A percentile compares a stretch with the other conserved stretches of the same genome.
phyloP scores from a whole-genome alignment of 2,888 invertebrate genomes.

The Melinaea marsaeus region DNA sequence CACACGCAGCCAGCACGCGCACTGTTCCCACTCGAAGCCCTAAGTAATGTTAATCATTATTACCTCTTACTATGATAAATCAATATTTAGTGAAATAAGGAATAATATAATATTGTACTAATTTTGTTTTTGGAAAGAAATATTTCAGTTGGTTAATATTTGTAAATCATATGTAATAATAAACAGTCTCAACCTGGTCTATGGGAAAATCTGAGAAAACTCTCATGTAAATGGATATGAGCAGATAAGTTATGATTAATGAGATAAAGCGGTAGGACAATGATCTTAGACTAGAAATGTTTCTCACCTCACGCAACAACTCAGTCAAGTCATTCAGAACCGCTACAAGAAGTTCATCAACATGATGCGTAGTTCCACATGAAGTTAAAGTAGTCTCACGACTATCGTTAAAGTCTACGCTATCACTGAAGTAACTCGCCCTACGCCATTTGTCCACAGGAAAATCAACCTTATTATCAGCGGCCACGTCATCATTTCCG shows the following conservation, averaged over 20 bases:
- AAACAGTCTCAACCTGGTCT: too few species aligned
- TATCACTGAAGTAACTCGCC: constrained; percentile 51
- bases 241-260: too few species aligned
- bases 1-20: constrained; percentile 75
- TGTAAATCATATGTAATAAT: too few species aligned
- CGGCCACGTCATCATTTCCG: constrained; percentile 33
- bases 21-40: constrained; percentile 77
- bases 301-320: constrained; percentile 70
- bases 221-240: too few species aligned
- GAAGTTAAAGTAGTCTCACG: constrained; percentile 47
- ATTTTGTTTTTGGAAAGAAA: too few species aligned
- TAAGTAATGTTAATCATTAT: constrained; percentile 33
- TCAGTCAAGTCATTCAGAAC: constrained; percentile 74
- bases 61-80: too few species aligned
- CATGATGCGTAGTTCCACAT: constrained; percentile 37
- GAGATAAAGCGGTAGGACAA: too few species aligned
- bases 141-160: too few species aligned
- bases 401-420: constrained; percentile 51
- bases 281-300: too few species aligned
- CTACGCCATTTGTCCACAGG: constrained; percentile 53
- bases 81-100: too few species aligned
- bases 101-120: too few species aligned
- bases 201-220: too few species aligned
- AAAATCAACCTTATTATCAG: constrained; percentile 28
- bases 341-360: constrained; percentile 58